phyloP scores from a whole-genome alignment of 2,888 invertebrate genomes.

The Eupithecia exiguata region DNA sequence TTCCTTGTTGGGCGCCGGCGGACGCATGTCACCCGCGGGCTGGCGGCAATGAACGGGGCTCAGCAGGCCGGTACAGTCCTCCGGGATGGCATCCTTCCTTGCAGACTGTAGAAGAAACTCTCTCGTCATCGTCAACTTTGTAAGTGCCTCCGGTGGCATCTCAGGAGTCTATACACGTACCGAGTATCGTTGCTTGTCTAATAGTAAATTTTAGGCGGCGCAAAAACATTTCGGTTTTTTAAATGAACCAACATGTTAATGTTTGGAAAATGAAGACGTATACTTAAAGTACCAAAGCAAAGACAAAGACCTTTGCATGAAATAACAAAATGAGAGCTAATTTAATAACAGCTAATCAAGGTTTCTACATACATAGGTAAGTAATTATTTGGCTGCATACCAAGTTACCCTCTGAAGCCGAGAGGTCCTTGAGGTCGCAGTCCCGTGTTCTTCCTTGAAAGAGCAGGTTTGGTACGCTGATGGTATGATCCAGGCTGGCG shows the following conservation, averaged over 20 bases:
- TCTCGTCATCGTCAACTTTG: not conserved
- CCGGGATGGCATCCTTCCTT: constrained; percentile 46
- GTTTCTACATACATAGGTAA: not conserved
- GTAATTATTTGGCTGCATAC: constrained; percentile 28
- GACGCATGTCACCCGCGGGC: constrained; percentile 41
- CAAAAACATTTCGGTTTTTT: not conserved
- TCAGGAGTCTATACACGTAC: not conserved
- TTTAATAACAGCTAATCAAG: no score
- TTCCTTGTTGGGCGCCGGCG: not conserved
- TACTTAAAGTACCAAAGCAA: not conserved
- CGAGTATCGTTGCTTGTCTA: not conserved
- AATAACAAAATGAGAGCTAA: not conserved
- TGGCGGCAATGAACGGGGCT: constrained; percentile 15
- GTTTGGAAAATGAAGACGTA: not conserved
- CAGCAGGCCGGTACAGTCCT: constrained; percentile 36
- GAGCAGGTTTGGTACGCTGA: constrained; percentile 55
- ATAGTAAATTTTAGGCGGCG: not conserved
- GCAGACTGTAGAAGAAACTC: constrained; percentile 37
- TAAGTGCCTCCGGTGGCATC: not conserved
- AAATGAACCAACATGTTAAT: not conserved
- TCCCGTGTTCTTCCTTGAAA: constrained; percentile 34
- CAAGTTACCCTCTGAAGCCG: constrained; percentile 61
- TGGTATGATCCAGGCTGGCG: constrained; percentile 50
- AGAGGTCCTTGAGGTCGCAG: constrained; percentile 46
- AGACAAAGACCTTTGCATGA: not conserved